phyloP scores from a whole-genome alignment of 1,140 invertebrate species.

The Sesamia nonagrioides region DNA sequence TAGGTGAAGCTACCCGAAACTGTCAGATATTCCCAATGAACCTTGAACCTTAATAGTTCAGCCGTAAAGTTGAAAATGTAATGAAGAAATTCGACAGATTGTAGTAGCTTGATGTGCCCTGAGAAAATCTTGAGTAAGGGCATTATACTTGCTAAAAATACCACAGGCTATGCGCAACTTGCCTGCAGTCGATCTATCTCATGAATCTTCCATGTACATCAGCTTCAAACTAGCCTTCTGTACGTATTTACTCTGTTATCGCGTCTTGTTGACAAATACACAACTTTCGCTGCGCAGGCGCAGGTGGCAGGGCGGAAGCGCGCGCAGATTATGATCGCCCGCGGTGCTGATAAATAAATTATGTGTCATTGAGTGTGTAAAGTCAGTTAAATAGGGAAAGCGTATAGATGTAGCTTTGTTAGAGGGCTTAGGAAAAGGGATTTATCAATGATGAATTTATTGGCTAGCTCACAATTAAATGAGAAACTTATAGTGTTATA shows the following conservation, averaged over 20 bases:
- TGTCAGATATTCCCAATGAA: no score
- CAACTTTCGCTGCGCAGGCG: slow-evolving; percentile 71
- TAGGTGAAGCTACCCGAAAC: no score
- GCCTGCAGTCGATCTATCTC: neutral
- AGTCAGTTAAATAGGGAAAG: slow-evolving; percentile 31
- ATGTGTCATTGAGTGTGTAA: slow-evolving; percentile 48
- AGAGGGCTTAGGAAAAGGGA: neutral
- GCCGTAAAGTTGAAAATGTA: no score
- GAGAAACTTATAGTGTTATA: neutral
- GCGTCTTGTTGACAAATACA: slow-evolving; percentile 71
- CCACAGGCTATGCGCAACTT: neutral
- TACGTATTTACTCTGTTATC: neutral
- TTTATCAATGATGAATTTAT: neutral
- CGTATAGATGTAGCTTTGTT: slow-evolving; percentile 15
- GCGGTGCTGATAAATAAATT: slow-evolving; percentile 53
- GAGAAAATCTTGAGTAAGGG: no score
- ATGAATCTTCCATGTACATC: neutral
- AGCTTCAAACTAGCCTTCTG: neutral
- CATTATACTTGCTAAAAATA: no score
- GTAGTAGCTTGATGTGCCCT: no score
- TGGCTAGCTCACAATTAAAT: neutral
- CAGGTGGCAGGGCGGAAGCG: slow-evolving; percentile 63
- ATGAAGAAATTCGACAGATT: no score
- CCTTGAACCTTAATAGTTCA: no score
- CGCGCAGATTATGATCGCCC: slow-evolving; percentile 51